These are phyloP conservation scores for Gambusia affinis DNA, from an alignment of 2,113 vertebrate species.

Conservation along the genomic window DNA sequence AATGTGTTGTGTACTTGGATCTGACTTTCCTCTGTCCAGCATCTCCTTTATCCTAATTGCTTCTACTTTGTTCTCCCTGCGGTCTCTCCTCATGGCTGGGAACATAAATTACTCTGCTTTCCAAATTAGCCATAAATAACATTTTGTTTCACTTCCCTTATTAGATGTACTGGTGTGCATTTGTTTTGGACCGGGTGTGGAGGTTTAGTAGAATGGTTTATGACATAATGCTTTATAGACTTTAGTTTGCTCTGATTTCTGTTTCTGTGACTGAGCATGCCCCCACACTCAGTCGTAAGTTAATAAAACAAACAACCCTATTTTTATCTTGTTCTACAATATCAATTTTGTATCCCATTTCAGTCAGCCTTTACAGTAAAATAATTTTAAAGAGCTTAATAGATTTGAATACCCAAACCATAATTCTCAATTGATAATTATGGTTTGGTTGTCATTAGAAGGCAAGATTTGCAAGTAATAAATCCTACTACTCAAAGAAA, in stretches of 20 bases:
- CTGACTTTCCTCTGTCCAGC: background rate
- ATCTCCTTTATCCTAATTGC: slow-evolving; percentile 3
- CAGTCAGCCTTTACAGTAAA: background rate
- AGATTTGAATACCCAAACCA: too few species aligned
- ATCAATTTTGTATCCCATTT: background rate
- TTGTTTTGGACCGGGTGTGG: slow-evolving; percentile 39
- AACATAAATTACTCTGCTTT: slow-evolving; percentile 16
- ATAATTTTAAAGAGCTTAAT: background rate
- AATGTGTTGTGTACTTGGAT: background rate
- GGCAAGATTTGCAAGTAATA: background rate
- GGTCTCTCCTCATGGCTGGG: background rate
- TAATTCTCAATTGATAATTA: too few species aligned
- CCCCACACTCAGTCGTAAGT: background rate
- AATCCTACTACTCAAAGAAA: background rate
- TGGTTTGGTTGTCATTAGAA: background rate
- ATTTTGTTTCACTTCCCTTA: slow-evolving; percentile 52
- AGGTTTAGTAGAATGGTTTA: slow-evolving; percentile 38
- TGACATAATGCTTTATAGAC: slow-evolving; percentile 7
- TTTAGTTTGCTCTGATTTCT: background rate
- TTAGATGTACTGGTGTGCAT: slow-evolving; percentile 37
- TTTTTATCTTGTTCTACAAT: background rate
- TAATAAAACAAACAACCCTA: background rate
- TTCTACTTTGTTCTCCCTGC: slow-evolving; percentile 13
- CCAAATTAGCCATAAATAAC: slow-evolving; percentile 42
- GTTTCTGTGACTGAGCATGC: background rate